phyloP scores from a whole-genome alignment of 1,140 invertebrate species.

The Trichonephila clavipes region DNA sequence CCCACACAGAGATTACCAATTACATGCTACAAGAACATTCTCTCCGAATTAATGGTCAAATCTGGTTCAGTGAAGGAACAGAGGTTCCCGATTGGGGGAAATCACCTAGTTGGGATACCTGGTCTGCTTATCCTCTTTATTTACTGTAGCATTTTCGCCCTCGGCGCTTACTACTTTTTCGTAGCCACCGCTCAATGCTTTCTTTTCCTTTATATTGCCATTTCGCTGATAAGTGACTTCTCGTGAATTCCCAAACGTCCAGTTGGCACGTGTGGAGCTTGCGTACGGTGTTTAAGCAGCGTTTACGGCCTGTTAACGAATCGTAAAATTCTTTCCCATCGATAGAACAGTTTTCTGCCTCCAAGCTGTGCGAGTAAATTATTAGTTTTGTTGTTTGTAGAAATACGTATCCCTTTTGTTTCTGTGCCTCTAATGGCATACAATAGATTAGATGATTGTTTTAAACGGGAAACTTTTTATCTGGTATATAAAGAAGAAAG shows the following conservation, averaged over 20 bases:
- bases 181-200: neutral
- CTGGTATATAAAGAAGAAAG: no score
- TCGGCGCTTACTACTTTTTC: neutral
- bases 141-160: neutral
- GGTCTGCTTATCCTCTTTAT: neutral
- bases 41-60: neutral
- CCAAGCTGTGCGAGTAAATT: neutral
- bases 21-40: neutral
- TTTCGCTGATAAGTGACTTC: constrained; percentile 27
- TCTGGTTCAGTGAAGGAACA: neutral
- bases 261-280: constrained; percentile 15
- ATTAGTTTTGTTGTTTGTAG: neutral
- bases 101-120: constrained; percentile 16
- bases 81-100: neutral
- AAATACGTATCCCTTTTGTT: neutral
- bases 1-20: neutral
- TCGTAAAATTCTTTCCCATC: constrained; percentile 17
- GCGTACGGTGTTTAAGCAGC: neutral
- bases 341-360: neutral
- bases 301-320: constrained; percentile 22
- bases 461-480: no score
- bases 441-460: no score
- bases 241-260: constrained; percentile 1
- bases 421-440: neutral
- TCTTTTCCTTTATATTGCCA: constrained; percentile 10